phyloP scores from a whole-genome alignment of 2,113 vertebrate species.

The Myotis brandtii region DNA sequence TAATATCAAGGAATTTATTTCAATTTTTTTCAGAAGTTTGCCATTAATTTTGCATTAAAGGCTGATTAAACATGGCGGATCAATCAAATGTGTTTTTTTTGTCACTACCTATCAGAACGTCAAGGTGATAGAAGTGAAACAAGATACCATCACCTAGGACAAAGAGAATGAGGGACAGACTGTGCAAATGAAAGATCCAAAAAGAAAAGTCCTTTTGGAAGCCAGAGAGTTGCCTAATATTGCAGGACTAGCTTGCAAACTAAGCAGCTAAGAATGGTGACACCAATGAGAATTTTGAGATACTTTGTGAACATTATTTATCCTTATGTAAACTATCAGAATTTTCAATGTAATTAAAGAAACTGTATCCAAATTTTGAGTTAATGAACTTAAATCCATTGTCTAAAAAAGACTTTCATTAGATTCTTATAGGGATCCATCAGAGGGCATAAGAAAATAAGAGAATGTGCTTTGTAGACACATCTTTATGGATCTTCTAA shows the following conservation, averaged over 20 bases:
- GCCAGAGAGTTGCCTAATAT: background rate
- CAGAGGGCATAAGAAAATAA: slow-evolving; percentile 9
- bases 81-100: slow-evolving; percentile 36
- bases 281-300: slow-evolving; percentile 9
- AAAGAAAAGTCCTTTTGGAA: slow-evolving; percentile 1
- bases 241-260: background rate
- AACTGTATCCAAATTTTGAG: slow-evolving; percentile 11
- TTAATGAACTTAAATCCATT: background rate
- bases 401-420: background rate
- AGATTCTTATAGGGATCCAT: background rate
- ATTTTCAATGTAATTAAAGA: background rate
- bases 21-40: slow-evolving; percentile 19
- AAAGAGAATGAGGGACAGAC: background rate
- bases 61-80: slow-evolving; percentile 15
- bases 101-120: background rate
- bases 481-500: background rate
- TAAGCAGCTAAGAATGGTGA: background rate
- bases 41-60: slow-evolving; percentile 28
- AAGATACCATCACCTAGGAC: background rate
- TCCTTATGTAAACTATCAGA: background rate
- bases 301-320: background rate
- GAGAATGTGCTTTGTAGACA: background rate
- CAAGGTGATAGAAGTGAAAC: background rate
- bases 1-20: slow-evolving; percentile 46
- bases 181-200: background rate